Evolutionary conservation across 2,797 vertebrate species (phyloP).

Genomic region (Scomberomorus guttatus): DNA sequence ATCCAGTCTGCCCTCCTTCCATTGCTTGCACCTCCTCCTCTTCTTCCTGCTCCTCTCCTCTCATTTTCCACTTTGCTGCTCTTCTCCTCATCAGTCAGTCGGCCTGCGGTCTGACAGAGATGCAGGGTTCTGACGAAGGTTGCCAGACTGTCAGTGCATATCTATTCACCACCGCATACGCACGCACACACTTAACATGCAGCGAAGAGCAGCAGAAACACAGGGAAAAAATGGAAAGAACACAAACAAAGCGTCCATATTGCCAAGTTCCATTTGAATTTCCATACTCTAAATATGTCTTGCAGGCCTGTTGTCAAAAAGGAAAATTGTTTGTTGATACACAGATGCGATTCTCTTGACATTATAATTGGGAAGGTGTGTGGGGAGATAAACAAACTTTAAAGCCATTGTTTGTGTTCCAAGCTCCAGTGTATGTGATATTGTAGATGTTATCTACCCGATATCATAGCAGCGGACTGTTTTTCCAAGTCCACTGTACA

Average conservation of each 20-base stretch:
- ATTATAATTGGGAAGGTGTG: slow-evolving; percentile 68
- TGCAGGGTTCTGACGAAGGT: slow-evolving; percentile 83
- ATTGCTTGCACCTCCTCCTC: slow-evolving; percentile 31
- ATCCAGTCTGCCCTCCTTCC: slow-evolving; percentile 34
- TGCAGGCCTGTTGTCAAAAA: slow-evolving; percentile 52
- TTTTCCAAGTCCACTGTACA: slow-evolving; percentile 43
- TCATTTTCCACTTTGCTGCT: slow-evolving; percentile 76
- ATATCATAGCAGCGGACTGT: slow-evolving; percentile 30
- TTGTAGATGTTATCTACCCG: slow-evolving; percentile 52
- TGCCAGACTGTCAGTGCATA: slow-evolving; percentile 74
- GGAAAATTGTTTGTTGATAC: slow-evolving; percentile 63
- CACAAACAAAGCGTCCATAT: slow-evolving; percentile 31
- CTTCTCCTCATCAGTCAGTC: slow-evolving; percentile 77
- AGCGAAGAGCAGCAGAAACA: slow-evolving; percentile 31
- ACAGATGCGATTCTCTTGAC: slow-evolving; percentile 58
- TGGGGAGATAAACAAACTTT: slow-evolving; percentile 67
- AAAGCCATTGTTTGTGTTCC: slow-evolving; percentile 56
- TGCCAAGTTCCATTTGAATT: slow-evolving; percentile 45
- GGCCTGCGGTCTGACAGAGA: slow-evolving; percentile 74
- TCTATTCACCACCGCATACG: slow-evolving; percentile 67
- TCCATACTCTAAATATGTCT: slow-evolving; percentile 56
- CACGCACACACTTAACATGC: slow-evolving; percentile 58
- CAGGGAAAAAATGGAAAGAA: background rate
- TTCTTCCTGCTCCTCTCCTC: slow-evolving; percentile 50
- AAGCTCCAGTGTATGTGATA: slow-evolving; percentile 46